Conservation (phyloP, 2,113 vertebrate species). For the Hemicordylus capensis region DNA sequence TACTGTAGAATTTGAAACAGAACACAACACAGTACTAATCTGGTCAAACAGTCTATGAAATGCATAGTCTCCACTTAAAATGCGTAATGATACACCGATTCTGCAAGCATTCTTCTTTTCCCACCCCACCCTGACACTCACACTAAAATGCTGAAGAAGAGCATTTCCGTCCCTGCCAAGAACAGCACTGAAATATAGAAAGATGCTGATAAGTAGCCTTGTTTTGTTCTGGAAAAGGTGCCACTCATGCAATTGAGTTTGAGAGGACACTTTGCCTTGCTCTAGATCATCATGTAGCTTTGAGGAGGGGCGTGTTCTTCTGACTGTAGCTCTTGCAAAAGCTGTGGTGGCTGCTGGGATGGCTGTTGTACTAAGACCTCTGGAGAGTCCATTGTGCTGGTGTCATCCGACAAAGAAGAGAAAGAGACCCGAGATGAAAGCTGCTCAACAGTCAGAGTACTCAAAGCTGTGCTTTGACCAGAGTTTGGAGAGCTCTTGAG, state of each 20-base stretch:
- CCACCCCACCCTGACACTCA: slow-evolving; percentile 14
- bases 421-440: slow-evolving; percentile 87
- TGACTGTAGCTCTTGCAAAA: slow-evolving; percentile 75
- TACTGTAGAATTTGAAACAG: slow-evolving; percentile 90
- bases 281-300: slow-evolving; percentile 85
- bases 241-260: slow-evolving; percentile 87
- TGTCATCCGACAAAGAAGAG: slow-evolving; percentile 84
- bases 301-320: slow-evolving; percentile 84
- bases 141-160: slow-evolving; percentile 70
- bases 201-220: slow-evolving; percentile 69
- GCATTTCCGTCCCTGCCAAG: slow-evolving; percentile 79
- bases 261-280: slow-evolving; percentile 75
- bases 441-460: slow-evolving; percentile 79
- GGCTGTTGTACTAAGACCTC: slow-evolving; percentile 73
- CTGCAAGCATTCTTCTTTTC: slow-evolving; percentile 78
- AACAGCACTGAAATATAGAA: slow-evolving; percentile 76
- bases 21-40: slow-evolving; percentile 89
- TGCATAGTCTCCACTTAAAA: slow-evolving; percentile 88
- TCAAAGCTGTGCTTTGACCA: slow-evolving; percentile 73
- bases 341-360: slow-evolving; percentile 70
- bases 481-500: slow-evolving; percentile 78
- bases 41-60: slow-evolving; percentile 87
- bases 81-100: slow-evolving; percentile 68
- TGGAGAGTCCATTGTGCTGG: slow-evolving; percentile 85
- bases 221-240: slow-evolving; percentile 77